Conservation (phyloP, 2,888 invertebrate genomes). For the Trichogramma evanescens region DNA sequence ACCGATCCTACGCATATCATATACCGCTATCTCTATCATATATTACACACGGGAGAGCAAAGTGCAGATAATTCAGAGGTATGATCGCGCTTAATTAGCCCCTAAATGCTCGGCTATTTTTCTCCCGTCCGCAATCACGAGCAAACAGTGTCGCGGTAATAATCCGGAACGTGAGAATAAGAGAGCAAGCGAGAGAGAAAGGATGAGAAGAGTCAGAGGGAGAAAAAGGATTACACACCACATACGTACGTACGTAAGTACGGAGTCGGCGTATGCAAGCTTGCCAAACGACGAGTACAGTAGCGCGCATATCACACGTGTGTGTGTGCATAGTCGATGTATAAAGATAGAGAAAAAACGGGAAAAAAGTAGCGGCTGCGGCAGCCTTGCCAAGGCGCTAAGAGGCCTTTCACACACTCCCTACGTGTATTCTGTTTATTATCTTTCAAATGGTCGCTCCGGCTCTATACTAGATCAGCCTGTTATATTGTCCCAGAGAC, state of each 20-base stretch:
- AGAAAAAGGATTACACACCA: too few relatives aligned
- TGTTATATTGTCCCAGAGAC: not conserved
- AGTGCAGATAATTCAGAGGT: not conserved
- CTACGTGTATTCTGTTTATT: conserved; percentile 9
- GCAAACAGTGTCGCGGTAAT: not conserved
- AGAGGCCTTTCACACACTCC: conserved; percentile 4
- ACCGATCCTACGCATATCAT: not conserved
- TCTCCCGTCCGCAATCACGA: not conserved
- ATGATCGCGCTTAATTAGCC: not conserved
- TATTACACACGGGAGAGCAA: not conserved
- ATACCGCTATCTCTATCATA: not conserved
- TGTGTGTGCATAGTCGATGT: too few relatives aligned
- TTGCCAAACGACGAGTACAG: not conserved
- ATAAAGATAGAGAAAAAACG: not conserved
- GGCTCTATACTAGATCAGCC: not conserved
- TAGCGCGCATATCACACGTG: too few relatives aligned
- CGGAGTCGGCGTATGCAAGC: not conserved
- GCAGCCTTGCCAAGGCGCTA: not conserved
- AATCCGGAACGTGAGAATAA: not conserved
- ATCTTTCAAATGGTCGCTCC: not conserved
- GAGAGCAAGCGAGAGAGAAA: not conserved
- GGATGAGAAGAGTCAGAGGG: not conserved
- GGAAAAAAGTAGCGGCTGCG: not conserved
- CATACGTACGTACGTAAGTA: too few relatives aligned
- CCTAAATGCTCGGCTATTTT: not conserved